Percentiles rank a stretch among this genome's conserved stretches.
Conservation (phyloP, 2,888 invertebrate species). For the Perizoma flavofasciatum region DNA sequence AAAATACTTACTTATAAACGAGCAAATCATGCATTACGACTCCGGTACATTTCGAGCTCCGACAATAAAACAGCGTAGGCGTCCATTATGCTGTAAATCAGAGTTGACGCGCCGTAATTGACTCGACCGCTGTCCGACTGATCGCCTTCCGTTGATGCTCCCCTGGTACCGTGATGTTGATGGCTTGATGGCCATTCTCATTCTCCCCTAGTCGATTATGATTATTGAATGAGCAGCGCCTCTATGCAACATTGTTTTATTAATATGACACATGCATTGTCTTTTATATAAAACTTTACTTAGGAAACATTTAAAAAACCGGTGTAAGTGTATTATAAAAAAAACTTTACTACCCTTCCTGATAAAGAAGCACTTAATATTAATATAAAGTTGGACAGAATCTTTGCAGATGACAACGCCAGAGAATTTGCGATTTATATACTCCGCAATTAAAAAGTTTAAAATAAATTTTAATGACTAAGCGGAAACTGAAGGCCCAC, state of each 20-base stretch:
- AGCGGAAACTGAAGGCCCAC: conserved; percentile 9
- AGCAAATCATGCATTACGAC: neutral
- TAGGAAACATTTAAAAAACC: no score
- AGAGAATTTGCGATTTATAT: conserved; percentile 22
- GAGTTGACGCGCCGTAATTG: conserved; percentile 77
- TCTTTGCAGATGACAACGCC: conserved; percentile 17
- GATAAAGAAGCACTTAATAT: neutral
- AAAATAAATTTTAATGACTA: conserved; percentile 25
- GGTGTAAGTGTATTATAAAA: no score
- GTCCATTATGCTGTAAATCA: conserved; percentile 79
- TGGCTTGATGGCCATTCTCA: conserved; percentile 28
- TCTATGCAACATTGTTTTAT: conserved; percentile 11
- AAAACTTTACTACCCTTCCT: no score
- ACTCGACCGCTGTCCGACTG: conserved; percentile 42
- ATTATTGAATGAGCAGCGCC: conserved; percentile 29
- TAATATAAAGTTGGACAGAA: neutral
- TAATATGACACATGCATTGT: neutral
- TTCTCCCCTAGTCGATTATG: conserved; percentile 25
- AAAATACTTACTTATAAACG: neutral
- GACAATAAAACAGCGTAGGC: conserved; percentile 76
- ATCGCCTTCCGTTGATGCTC: conserved; percentile 30
- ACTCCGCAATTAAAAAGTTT: no score
- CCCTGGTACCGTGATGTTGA: conserved; percentile 31
- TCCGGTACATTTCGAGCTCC: conserved; percentile 29
- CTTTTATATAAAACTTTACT: no score